These are phyloP conservation scores for Daphoenositta chrysoptera DNA, from an alignment of 2,113 vertebrate species.

Conservation along the genomic window DNA sequence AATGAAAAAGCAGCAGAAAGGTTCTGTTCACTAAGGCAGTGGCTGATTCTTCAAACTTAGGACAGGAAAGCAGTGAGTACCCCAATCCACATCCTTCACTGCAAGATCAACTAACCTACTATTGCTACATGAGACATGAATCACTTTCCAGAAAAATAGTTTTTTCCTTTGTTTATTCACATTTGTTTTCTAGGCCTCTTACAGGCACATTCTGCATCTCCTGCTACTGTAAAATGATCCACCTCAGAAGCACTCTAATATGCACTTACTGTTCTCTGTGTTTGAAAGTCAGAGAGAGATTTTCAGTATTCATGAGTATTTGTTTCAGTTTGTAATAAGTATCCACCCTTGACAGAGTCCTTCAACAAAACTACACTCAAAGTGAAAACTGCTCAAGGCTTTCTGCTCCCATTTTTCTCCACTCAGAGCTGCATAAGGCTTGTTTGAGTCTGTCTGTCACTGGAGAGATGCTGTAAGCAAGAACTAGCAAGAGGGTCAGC, in stretches of 20 bases:
- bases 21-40: not conserved
- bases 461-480: not conserved
- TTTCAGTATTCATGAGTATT: not conserved
- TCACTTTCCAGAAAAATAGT: not conserved
- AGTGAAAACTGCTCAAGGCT: not conserved
- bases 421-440: not conserved
- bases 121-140: not conserved
- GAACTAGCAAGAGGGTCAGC: not conserved
- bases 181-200: not conserved
- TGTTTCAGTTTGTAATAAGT: not conserved
- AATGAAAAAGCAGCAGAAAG: not conserved
- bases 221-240: not conserved
- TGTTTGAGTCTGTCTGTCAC: not conserved
- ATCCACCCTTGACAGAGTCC: not conserved
- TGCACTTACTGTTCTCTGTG: not conserved
- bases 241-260: not conserved
- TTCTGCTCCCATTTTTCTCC: not conserved
- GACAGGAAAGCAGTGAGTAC: not conserved
- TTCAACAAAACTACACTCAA: not conserved
- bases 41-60: not conserved
- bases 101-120: not conserved
- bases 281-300: not conserved
- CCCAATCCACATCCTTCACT: not conserved
- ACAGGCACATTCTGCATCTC: not conserved
- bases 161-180: not conserved